phyloP scores from a whole-genome alignment of 1,140 invertebrate species.

The Augochlora pura region DNA sequence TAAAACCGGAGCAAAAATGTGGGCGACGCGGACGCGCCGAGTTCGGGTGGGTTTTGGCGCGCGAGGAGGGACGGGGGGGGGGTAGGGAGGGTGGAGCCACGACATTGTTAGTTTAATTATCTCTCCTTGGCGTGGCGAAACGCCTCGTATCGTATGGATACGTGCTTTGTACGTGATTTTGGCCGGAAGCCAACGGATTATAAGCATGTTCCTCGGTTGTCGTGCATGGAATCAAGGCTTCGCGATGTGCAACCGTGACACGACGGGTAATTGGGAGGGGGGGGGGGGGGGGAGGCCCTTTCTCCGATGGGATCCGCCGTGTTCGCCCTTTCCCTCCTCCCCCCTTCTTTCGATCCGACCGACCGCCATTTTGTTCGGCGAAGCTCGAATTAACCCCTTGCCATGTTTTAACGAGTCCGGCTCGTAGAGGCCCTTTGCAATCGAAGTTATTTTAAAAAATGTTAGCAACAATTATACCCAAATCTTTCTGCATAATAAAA shows the following conservation, averaged over 20 bases:
- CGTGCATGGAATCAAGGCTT: slow-evolving; percentile 45
- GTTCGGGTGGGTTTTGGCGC: no score
- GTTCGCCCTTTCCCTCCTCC: no score
- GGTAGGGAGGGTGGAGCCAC: slow-evolving; percentile 3
- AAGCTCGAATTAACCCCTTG: slow-evolving; percentile 9
- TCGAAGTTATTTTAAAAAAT: no score
- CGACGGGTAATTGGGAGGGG: slow-evolving; percentile 34
- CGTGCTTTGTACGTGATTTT: slow-evolving; percentile 50
- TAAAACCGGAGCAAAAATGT: slow-evolving; percentile 13
- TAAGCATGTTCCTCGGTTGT: slow-evolving; percentile 40
- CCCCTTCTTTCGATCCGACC: background rate
- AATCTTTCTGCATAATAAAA: no score
- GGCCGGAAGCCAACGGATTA: slow-evolving; percentile 56
- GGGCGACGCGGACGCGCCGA: no score
- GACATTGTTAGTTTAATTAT: slow-evolving; percentile 67
- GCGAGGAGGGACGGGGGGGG: background rate
- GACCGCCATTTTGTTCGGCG: background rate
- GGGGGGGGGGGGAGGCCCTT: no score
- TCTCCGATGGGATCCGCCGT: background rate
- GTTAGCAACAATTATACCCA: no score
- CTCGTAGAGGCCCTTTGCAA: no score
- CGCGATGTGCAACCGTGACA: slow-evolving; percentile 26
- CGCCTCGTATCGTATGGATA: slow-evolving; percentile 29
- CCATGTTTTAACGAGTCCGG: no score
- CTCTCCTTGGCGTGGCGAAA: slow-evolving; percentile 46